A percentile compares a stretch with the other conserved stretches of the same genome.
phyloP scores from a whole-genome alignment of 2,797 vertebrate species.

The Thunnus albacares region DNA sequence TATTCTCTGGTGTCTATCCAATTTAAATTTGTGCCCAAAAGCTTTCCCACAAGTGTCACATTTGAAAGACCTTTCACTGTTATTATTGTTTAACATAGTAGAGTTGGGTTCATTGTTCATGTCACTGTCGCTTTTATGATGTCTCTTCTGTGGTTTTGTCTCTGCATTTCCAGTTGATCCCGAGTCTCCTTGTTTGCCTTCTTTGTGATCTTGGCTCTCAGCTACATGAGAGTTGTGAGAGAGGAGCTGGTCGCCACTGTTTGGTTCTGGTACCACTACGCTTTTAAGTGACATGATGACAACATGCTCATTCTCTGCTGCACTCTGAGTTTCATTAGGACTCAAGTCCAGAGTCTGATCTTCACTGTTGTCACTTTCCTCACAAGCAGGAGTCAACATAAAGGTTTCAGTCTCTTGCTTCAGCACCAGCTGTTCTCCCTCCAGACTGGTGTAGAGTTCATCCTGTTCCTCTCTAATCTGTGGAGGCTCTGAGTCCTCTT shows the following conservation, averaged over 20 bases:
- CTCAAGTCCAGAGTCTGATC: neutral
- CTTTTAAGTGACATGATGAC: too few relatives aligned
- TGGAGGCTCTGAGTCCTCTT: slow-evolving; percentile 15
- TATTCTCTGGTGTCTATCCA: too few relatives aligned
- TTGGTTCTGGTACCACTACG: too few relatives aligned
- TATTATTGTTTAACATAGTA: neutral
- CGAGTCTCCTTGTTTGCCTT: too few relatives aligned
- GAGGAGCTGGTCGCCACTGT: too few relatives aligned
- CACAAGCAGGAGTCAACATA: neutral
- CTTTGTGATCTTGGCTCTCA: neutral
- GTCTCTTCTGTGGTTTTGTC: too few relatives aligned
- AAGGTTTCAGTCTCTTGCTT: slow-evolving; percentile 2
- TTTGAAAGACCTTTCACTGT: too few relatives aligned
- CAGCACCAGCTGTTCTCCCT: slow-evolving; percentile 16
- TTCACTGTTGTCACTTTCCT: slow-evolving; percentile 2
- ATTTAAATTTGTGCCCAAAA: too few relatives aligned
- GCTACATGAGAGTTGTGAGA: neutral
- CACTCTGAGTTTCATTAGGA: too few relatives aligned
- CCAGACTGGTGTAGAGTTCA: slow-evolving; percentile 17
- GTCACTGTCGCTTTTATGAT: neutral
- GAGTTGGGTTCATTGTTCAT: neutral
- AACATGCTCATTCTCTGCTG: too few relatives aligned
- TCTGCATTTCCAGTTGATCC: too few relatives aligned
- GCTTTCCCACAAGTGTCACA: too few relatives aligned
- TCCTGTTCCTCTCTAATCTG: slow-evolving; percentile 51